A percentile compares a stretch with the other conserved stretches of the same genome.
These are phyloP conservation scores for Sparidentex hasta DNA, from an alignment of 2,797 vertebrate genomes.

Conservation along the genomic window DNA sequence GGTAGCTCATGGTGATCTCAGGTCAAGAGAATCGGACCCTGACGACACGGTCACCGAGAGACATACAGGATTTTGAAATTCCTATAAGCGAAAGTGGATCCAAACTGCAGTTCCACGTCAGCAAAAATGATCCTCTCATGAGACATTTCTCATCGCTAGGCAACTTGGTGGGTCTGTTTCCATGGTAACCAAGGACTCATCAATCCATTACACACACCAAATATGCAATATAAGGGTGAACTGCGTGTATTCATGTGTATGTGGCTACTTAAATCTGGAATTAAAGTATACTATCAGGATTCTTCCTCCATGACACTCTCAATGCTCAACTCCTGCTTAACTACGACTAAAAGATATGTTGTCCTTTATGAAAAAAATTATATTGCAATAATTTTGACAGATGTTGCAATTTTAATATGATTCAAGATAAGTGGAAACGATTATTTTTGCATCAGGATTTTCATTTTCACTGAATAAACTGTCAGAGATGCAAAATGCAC, in stretches of 20 bases:
- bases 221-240: conserved; percentile 41
- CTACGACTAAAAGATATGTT: too few relatives aligned
- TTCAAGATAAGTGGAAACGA: too few relatives aligned
- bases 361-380: too few relatives aligned
- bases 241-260: conserved; percentile 12
- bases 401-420: too few relatives aligned
- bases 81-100: conserved; percentile 21
- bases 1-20: conserved; percentile 13
- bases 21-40: conserved; percentile 20
- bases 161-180: conserved; percentile 72
- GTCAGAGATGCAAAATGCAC: too few relatives aligned
- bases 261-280: neutral
- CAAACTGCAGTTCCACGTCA: conserved; percentile 1
- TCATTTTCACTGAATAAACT: too few relatives aligned
- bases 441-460: too few relatives aligned
- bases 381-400: too few relatives aligned
- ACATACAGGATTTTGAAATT: conserved; percentile 31
- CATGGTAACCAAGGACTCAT: conserved; percentile 71
- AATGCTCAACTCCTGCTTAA: neutral
- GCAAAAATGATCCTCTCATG: conserved; percentile 25
- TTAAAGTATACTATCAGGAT: neutral
- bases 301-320: neutral
- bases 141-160: conserved; percentile 49
- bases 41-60: neutral
- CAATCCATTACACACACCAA: conserved; percentile 27